Base-by-base conservation (phyloP, 2,888 invertebrate genomes). In the Eledona agricola region DNA sequence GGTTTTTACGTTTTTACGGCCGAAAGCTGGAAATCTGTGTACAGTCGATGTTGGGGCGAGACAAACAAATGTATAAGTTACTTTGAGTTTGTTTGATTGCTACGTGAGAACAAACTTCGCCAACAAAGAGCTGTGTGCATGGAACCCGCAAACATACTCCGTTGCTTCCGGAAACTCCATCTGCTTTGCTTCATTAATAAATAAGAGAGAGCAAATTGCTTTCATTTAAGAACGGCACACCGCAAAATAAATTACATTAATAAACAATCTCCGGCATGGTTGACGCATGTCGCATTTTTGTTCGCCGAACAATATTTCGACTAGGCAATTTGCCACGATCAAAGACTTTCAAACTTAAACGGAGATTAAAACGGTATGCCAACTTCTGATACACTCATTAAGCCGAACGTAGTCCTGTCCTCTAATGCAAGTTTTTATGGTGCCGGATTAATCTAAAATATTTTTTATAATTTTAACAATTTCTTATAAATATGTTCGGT, bases 181-280 rank as follows among this genome's bases (percentile, higher is more conserved):
- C 47, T 43, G 49, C 49, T 52, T 37, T 49, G 51, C 56, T 32
- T 52, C 56, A 56, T 56, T 56, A 56, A 56, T 56, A 56, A 56
- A 51, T 56, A 50, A 56, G 56, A 53, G 43, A 31, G 43, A 37
- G 43, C 56, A 56, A 56, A 56, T 56, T 56, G 56, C 56, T 52
- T 56, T 56, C 56, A 53, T 56, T 56, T 54, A 54, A 54, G 54
- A 49, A 54, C 37, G 49, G 49, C 49, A 54, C 49, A 54, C 43
- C 43, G 31, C 49, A 54, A 54, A 46, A 52, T 40, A 52, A 51
- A 51, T 51, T 46, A 38, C 54, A 54, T 54, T 54, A 54, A 54
- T 49, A 49, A 49, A 54, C 49, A 54, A 54, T 54, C 46, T 37
- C 31, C 46, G 28, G 28, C 32, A n/a, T n/a, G n/a, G n/a, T n/a